Conservation (phyloP, 2,113 vertebrate genomes). For the Phainopepla nitens region DNA sequence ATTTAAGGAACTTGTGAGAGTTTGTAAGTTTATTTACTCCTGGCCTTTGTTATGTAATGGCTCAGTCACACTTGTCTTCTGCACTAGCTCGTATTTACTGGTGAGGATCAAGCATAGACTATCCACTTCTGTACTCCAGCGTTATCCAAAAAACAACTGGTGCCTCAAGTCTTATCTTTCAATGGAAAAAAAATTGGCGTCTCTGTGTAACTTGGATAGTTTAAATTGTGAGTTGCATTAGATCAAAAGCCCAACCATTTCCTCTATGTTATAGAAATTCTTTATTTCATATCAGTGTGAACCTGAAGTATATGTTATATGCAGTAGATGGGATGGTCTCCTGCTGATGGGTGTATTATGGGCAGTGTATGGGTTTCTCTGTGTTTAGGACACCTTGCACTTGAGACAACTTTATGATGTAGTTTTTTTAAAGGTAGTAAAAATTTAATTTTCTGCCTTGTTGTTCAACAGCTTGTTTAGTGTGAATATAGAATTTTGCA, state of each 20-base stretch:
- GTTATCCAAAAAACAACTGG: slow-evolving; percentile 50
- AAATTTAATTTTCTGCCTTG: background rate
- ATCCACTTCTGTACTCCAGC: slow-evolving; percentile 58
- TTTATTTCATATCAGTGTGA: background rate
- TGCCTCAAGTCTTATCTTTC: slow-evolving; percentile 61
- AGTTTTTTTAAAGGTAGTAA: background rate
- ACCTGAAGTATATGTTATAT: background rate
- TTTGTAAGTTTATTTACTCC: slow-evolving; percentile 19
- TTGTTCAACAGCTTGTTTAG: background rate
- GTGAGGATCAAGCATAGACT: slow-evolving; percentile 56
- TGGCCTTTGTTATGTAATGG: slow-evolving; percentile 23
- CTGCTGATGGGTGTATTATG: background rate
- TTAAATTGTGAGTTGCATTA: slow-evolving; percentile 52
- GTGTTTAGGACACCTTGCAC: background rate
- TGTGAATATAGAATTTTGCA: background rate
- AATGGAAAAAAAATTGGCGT: slow-evolving; percentile 48
- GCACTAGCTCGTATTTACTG: slow-evolving; percentile 57
- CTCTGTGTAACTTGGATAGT: slow-evolving; percentile 58
- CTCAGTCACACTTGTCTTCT: slow-evolving; percentile 56
- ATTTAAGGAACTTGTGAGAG: background rate
- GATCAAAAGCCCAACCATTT: slow-evolving; percentile 53
- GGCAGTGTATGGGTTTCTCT: background rate
- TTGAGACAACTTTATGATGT: background rate
- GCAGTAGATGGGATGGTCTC: background rate
- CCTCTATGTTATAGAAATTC: slow-evolving; percentile 26